Evolutionary conservation across 2,113 vertebrate species (phyloP).

Genomic region (Coturnix japonica): DNA sequence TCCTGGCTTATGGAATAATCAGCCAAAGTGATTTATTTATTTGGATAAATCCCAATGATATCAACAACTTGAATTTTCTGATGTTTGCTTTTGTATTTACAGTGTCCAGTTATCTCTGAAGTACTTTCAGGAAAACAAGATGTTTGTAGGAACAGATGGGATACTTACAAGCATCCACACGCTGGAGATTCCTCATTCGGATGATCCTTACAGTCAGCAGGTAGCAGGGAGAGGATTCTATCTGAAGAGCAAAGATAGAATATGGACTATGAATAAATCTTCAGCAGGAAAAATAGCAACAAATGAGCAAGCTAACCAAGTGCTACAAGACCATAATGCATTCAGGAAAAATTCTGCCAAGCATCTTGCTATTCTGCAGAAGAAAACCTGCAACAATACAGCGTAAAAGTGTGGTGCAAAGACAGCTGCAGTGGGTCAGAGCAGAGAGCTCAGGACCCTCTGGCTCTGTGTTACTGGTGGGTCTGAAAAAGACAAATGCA

Average conservation of each 20-base stretch:
- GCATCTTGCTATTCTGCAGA: not conserved
- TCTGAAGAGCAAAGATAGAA: conserved; percentile 29
- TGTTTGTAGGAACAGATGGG: not conserved
- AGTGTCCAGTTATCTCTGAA: not conserved
- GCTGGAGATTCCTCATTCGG: conserved; percentile 75
- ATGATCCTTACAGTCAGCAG: conserved; percentile 75
- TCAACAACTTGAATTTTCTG: not conserved
- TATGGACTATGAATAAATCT: not conserved
- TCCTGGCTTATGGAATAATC: not conserved
- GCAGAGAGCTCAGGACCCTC: not conserved
- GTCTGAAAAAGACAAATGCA: not conserved
- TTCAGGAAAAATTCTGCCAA: not conserved
- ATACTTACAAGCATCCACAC: conserved; percentile 73
- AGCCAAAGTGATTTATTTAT: not conserved
- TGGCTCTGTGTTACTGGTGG: not conserved
- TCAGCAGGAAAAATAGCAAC: not conserved
- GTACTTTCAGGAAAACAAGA: not conserved
- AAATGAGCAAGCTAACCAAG: not conserved
- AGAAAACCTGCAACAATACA: not conserved
- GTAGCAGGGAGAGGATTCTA: conserved; percentile 71
- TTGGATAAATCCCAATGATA: not conserved
- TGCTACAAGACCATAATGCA: not conserved
- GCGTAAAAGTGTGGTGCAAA: not conserved
- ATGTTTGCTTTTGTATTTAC: not conserved
- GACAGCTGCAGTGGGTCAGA: not conserved